A percentile compares a stretch with the other conserved stretches of the same genome.
Evolutionary conservation across 2,113 vertebrate genomes (phyloP).

Genomic region (Heterochromis multidens): DNA sequence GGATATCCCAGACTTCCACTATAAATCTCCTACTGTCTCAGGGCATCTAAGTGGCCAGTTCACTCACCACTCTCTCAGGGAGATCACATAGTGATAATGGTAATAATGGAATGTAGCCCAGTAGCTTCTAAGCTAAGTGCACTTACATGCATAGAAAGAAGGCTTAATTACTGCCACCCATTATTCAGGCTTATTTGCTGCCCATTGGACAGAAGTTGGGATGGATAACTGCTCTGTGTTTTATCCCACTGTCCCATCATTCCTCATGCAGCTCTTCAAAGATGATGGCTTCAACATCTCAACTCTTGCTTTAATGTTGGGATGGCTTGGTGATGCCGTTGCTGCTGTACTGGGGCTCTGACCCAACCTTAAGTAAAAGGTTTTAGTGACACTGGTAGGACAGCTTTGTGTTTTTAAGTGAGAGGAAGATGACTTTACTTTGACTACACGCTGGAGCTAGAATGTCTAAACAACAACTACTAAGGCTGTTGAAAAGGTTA

Average conservation of each 20-base stretch:
- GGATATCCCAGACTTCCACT: neutral
- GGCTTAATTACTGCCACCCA: constrained; percentile 60
- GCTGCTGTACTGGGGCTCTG: neutral
- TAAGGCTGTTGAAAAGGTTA: constrained; percentile 47
- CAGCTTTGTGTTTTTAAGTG: neutral
- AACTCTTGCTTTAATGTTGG: constrained; percentile 5
- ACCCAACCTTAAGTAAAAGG: neutral
- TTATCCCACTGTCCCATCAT: neutral
- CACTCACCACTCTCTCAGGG: constrained; percentile 20
- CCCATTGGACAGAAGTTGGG: neutral
- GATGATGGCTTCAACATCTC: constrained; percentile 14
- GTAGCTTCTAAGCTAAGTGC: constrained; percentile 58
- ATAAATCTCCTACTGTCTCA: neutral
- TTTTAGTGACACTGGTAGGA: neutral
- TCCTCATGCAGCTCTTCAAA: neutral
- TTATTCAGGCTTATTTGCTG: constrained; percentile 45
- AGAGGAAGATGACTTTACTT: neutral
- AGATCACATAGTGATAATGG: constrained; percentile 63
- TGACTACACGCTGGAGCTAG: constrained; percentile 1
- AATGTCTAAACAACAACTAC: constrained; percentile 46
- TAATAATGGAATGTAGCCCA: constrained; percentile 61
- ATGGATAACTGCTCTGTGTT: neutral
- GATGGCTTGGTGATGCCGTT: neutral
- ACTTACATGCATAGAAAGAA: constrained; percentile 60
- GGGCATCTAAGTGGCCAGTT: constrained; percentile 21